These are phyloP conservation scores for Hephaestus fuliginosus DNA, from an alignment of 2,797 vertebrate genomes.

Conservation along the genomic window DNA sequence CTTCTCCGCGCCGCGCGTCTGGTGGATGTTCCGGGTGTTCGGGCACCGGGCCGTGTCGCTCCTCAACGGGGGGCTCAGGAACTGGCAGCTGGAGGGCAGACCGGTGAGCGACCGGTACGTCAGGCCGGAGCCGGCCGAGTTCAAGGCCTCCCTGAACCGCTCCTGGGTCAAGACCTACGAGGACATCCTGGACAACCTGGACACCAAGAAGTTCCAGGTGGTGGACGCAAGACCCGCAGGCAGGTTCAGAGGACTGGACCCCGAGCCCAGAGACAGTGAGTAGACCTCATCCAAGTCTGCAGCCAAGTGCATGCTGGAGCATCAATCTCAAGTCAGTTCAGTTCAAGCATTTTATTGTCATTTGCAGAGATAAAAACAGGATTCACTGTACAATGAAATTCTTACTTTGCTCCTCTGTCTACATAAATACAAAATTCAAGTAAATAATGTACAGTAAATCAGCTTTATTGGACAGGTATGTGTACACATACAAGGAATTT, in stretches of 20 bases:
- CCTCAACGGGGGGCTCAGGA: constrained; percentile 90
- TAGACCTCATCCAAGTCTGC: constrained; percentile 6
- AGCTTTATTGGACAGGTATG: too few relatives aligned
- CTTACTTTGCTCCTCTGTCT: too few relatives aligned
- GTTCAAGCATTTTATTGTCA: too few relatives aligned
- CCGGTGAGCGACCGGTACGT: constrained; percentile 79
- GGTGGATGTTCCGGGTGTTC: constrained; percentile 97
- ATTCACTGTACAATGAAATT: too few relatives aligned
- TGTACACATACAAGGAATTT: too few relatives aligned
- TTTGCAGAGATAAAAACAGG: too few relatives aligned
- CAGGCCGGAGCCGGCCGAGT: constrained; percentile 78
- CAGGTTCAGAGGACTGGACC: constrained; percentile 89
- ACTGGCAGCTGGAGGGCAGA: constrained; percentile 89
- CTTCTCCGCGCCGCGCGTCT: constrained; percentile 91
- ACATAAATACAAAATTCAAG: too few relatives aligned
- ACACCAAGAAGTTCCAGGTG: constrained; percentile 89
- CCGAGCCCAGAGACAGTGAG: constrained; percentile 92
- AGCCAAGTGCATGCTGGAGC: background rate
- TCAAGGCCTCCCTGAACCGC: constrained; percentile 84
- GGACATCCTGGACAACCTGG: constrained; percentile 89
- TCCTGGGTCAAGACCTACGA: constrained; percentile 90
- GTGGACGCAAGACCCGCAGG: constrained; percentile 90
- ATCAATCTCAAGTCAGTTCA: too few relatives aligned
- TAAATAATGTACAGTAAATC: too few relatives aligned
- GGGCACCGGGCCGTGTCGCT: constrained; percentile 91